These are phyloP conservation scores for Trachops cirrhosus DNA, from an alignment of 2,797 vertebrate genomes.

Conservation along the genomic window DNA sequence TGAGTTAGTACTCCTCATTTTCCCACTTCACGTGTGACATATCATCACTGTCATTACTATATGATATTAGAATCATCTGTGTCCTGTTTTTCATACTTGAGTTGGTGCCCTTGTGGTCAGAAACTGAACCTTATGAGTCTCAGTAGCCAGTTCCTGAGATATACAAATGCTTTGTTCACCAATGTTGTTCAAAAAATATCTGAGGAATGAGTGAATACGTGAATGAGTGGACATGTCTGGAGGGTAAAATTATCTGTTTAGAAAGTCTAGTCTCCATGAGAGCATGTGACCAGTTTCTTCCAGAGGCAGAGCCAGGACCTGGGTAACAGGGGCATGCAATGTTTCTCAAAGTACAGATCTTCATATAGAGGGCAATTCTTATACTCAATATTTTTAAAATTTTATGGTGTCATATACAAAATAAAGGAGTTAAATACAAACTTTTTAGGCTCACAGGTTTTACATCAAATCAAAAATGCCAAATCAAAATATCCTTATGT, in stretches of 20 bases:
- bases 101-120: background rate
- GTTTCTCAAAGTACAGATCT: background rate
- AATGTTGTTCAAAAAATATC: background rate
- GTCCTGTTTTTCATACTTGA: background rate
- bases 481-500: background rate
- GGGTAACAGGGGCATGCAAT: background rate
- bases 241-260: background rate
- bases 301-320: background rate
- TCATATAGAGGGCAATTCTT: background rate
- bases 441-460: background rate
- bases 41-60: background rate
- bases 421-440: background rate
- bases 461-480: background rate
- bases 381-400: background rate
- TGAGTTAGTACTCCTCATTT: background rate
- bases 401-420: background rate
- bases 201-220: background rate
- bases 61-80: background rate
- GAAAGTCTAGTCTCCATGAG: background rate
- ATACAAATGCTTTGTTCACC: background rate
- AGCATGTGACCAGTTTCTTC: background rate
- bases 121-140: background rate
- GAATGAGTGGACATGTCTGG: background rate
- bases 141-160: background rate
- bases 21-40: background rate